Conservation (phyloP, 2,888 invertebrate genomes). For the Atrina japonica region DNA sequence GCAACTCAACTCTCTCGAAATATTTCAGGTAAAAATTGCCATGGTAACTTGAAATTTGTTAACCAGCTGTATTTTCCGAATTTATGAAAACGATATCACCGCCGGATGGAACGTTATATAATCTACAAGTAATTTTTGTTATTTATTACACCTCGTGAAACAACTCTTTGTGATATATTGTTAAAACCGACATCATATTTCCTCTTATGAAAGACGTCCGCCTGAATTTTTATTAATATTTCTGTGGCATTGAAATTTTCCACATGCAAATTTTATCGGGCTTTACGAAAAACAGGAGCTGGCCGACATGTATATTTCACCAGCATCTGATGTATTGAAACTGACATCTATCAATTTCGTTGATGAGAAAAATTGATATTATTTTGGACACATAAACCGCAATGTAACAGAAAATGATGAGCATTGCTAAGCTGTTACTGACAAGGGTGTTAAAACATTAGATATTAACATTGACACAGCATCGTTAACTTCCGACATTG, state of each 20-base stretch:
- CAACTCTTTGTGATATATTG: no score
- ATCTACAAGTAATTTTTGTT: no score
- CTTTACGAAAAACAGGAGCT: constrained; percentile 1
- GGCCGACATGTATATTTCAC: constrained; percentile 18
- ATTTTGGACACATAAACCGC: constrained; percentile 35
- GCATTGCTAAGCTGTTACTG: constrained; percentile 30
- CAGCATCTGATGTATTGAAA: constrained; percentile 6
- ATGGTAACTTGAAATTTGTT: no score
- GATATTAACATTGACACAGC: constrained; percentile 43
- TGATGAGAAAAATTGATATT: constrained; percentile 36
- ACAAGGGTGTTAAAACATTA: constrained; percentile 45
- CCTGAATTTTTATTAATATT: neutral
- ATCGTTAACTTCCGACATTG: constrained; percentile 43
- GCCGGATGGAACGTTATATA: no score
- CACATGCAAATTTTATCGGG: constrained; percentile 8
- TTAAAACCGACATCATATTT: no score
- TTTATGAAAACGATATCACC: no score
- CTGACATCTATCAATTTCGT: constrained; percentile 33
- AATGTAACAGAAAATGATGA: constrained; percentile 33
- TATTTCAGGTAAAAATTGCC: no score
- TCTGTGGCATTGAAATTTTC: neutral
- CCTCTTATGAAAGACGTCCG: neutral
- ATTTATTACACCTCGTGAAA: no score
- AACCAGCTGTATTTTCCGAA: no score
- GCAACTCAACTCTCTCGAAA: no score